These are phyloP conservation scores for Acronicta aceris DNA, from an alignment of 2,888 invertebrate species.

Conservation along the genomic window DNA sequence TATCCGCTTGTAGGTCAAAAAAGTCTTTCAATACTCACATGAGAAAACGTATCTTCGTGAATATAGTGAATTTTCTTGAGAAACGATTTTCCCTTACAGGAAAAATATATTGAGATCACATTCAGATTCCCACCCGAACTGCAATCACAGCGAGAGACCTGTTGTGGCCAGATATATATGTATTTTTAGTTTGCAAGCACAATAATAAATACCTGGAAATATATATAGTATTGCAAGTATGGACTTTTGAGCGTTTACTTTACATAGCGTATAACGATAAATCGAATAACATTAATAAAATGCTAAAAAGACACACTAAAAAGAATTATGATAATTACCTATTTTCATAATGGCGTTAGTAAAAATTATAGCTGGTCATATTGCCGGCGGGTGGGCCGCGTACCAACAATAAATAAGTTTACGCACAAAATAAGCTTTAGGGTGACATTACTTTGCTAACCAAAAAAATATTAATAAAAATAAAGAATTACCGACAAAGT, in stretches of 20 bases:
- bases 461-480: slow-evolving; percentile 18
- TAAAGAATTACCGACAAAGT: slow-evolving; percentile 7
- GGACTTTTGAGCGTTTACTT: too few relatives aligned
- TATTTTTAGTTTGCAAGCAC: neutral
- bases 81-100: slow-evolving; percentile 27
- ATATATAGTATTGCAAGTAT: too few relatives aligned
- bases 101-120: slow-evolving; percentile 37
- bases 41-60: slow-evolving; percentile 13
- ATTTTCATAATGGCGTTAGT: slow-evolving; percentile 7
- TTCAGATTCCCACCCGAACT: slow-evolving; percentile 24
- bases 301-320: neutral
- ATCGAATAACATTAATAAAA: neutral
- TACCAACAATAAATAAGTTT: slow-evolving; percentile 18
- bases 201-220: neutral
- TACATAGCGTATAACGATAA: too few relatives aligned
- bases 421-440: slow-evolving; percentile 16
- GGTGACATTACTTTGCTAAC: slow-evolving; percentile 2
- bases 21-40: slow-evolving; percentile 11
- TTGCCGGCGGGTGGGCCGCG: slow-evolving; percentile 6
- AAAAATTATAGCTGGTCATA: slow-evolving; percentile 14
- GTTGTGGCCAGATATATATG: slow-evolving; percentile 9
- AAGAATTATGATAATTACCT: slow-evolving; percentile 8
- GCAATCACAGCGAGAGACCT: slow-evolving; percentile 24
- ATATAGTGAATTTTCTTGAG: slow-evolving; percentile 16
- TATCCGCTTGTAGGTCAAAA: neutral